Conservation (phyloP, 2,113 vertebrate species). For the Herpailurus yagouaroundi region DNA sequence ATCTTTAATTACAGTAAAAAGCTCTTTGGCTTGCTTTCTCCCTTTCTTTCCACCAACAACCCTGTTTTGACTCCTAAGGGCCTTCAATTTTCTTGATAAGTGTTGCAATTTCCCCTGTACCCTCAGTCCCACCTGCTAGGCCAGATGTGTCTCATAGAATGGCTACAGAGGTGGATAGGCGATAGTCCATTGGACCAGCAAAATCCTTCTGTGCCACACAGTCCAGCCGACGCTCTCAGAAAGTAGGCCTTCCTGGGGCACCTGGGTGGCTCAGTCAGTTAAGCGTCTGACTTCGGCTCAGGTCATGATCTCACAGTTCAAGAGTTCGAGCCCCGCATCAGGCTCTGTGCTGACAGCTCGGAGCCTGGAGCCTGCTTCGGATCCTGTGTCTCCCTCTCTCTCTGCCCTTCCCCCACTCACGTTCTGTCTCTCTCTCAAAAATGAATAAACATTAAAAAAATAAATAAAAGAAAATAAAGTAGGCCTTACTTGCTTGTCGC, state of each 20-base stretch:
- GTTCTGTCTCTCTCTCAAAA: too few relatives aligned
- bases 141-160: neutral
- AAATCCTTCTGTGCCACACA: neutral
- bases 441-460: too few relatives aligned
- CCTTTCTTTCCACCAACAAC: neutral
- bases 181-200: too few relatives aligned
- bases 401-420: too few relatives aligned
- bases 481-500: neutral
- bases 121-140: neutral
- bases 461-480: neutral
- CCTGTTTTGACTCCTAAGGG: neutral
- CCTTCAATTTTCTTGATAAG: neutral
- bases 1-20: neutral
- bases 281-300: too few relatives aligned
- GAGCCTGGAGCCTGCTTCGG: too few relatives aligned
- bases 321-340: too few relatives aligned
- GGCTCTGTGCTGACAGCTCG: too few relatives aligned
- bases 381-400: too few relatives aligned
- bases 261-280: too few relatives aligned
- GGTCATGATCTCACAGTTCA: too few relatives aligned
- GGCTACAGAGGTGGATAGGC: neutral
- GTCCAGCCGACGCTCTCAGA: neutral
- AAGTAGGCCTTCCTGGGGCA: neutral
- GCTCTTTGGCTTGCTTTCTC: neutral
- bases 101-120: neutral